Evolutionary conservation across 1,140 invertebrate genomes (phyloP).

Genomic region (Trypoxylus dichotomus): DNA sequence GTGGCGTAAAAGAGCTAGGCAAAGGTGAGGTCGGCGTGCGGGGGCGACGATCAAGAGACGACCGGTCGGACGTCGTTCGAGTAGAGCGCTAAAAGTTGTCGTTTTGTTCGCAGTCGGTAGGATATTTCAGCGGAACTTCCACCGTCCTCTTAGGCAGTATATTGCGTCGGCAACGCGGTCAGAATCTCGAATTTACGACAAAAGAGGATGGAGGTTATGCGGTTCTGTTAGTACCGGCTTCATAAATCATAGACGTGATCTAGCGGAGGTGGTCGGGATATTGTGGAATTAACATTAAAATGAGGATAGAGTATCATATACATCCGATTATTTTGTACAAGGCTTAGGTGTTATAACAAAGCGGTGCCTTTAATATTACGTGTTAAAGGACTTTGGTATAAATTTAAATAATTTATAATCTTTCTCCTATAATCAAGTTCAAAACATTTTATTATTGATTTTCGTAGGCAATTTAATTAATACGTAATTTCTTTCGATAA

Average conservation of each 20-base stretch:
- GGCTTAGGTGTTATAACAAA: no score
- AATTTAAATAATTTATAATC: no score
- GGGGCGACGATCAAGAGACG: background rate
- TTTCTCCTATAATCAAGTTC: no score
- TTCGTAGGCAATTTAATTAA: no score
- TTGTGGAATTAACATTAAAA: background rate
- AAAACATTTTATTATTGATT: no score
- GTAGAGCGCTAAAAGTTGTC: background rate
- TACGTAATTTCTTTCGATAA: no score
- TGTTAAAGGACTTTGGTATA: no score
- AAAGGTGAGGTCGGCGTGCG: background rate
- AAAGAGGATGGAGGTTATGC: background rate
- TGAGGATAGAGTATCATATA: background rate
- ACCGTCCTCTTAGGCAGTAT: background rate
- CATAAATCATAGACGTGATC: background rate
- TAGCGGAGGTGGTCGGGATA: background rate
- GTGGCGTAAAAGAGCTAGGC: background rate
- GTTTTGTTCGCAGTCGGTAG: background rate
- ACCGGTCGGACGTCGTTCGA: background rate
- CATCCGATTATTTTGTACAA: no score
- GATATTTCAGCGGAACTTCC: background rate
- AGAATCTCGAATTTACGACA: constrained; percentile 3
- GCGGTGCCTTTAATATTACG: no score
- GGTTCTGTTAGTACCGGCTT: background rate
- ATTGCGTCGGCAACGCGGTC: background rate